phyloP scores from a whole-genome alignment of 2,888 invertebrate genomes.

The Epistrophella euchroma region DNA sequence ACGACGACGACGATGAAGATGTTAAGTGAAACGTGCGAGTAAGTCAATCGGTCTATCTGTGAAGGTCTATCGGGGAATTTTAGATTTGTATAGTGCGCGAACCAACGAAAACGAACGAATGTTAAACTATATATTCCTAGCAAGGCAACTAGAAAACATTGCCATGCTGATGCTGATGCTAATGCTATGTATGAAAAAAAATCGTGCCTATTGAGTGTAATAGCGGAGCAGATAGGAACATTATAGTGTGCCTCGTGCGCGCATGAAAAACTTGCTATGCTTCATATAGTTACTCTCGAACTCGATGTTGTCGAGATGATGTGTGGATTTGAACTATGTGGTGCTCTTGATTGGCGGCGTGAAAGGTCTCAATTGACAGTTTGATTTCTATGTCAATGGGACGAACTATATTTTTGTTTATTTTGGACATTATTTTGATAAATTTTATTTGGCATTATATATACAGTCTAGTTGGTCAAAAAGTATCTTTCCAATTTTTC shows the following conservation, averaged over 20 bases:
- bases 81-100: conserved; percentile 66
- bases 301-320: conserved; percentile 29
- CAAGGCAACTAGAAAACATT: conserved; percentile 32
- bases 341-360: conserved; percentile 74
- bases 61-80: conserved; percentile 73
- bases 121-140: conserved; percentile 14
- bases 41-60: conserved; percentile 75
- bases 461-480: not conserved
- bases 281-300: not conserved
- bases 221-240: conserved; percentile 55
- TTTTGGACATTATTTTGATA: conserved; percentile 9
- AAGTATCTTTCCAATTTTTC: not conserved
- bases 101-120: conserved; percentile 21
- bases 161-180: conserved; percentile 20
- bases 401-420: conserved; percentile 53
- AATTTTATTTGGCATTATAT: conserved; percentile 5
- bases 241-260: conserved; percentile 56
- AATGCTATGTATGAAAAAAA: not conserved
- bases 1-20: conserved; percentile 61
- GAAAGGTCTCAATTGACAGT: conserved; percentile 74
- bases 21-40: conserved; percentile 74
- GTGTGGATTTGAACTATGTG: conserved; percentile 55
- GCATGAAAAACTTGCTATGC: conserved; percentile 58
- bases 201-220: conserved; percentile 72
- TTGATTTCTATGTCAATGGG: conserved; percentile 72